These are phyloP conservation scores for Numida meleagris DNA, from an alignment of 2,113 vertebrate genomes.

Conservation along the genomic window DNA sequence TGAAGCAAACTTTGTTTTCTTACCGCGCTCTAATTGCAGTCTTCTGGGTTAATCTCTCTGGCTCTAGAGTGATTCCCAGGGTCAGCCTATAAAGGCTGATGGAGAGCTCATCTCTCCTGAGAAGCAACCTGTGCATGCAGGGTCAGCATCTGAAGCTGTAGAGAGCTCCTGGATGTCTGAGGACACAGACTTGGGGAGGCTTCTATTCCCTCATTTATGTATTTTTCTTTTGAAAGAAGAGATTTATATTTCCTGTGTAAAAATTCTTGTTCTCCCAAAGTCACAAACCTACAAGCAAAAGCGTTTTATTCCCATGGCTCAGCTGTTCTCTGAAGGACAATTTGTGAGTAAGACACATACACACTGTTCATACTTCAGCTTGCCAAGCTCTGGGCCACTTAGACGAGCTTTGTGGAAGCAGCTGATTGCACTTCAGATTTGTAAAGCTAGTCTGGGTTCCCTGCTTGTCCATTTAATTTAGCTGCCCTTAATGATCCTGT, in stretches of 20 bases:
- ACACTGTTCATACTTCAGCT: not conserved
- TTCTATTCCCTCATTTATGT: not conserved
- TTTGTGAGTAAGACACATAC: not conserved
- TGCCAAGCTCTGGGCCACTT: not conserved
- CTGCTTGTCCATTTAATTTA: conserved; percentile 29
- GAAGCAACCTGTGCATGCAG: not conserved
- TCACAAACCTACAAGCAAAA: not conserved
- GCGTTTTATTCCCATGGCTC: not conserved
- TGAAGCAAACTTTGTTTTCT: not conserved
- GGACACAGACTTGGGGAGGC: rapidly evolving
- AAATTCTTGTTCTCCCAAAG: not conserved
- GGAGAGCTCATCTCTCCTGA: not conserved
- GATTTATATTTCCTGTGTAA: not conserved
- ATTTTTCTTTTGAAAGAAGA: not conserved
- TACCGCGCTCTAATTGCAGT: not conserved
- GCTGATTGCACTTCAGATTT: not conserved
- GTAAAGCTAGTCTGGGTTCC: conserved; percentile 19
- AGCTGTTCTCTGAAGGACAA: not conserved
- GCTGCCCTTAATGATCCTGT: not conserved
- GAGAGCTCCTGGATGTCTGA: not conserved
- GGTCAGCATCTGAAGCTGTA: not conserved
- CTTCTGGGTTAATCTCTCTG: not conserved
- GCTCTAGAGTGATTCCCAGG: not conserved
- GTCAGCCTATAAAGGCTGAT: not conserved
- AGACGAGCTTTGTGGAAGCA: not conserved